These are phyloP conservation scores for Trichogramma evanescens DNA, from an alignment of 2,888 invertebrate species.

Conservation along the genomic window DNA sequence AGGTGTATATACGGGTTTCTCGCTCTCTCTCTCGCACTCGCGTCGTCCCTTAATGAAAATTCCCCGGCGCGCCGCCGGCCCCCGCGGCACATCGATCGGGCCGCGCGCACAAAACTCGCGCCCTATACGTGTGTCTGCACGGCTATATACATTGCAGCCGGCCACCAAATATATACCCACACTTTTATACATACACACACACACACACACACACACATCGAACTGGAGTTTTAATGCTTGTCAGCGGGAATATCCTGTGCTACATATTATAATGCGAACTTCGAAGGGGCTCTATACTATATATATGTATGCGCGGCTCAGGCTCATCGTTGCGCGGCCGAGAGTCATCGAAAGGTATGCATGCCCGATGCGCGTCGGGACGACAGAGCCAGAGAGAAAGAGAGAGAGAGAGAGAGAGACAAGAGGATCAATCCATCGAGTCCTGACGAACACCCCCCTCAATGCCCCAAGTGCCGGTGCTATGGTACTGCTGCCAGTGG, in stretches of 20 bases:
- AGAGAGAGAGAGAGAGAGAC: constrained; percentile 3
- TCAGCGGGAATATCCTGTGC: too few relatives aligned
- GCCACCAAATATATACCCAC: neutral
- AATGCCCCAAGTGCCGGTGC: too few relatives aligned
- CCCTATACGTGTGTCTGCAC: neutral
- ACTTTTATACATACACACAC: too few relatives aligned
- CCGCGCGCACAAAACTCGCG: neutral
- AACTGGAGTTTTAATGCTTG: too few relatives aligned
- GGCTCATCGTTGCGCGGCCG: constrained; percentile 9
- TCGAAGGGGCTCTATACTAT: too few relatives aligned
- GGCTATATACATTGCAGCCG: constrained; percentile 10
- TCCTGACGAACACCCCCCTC: constrained; percentile 32
- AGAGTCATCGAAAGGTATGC: constrained; percentile 15
- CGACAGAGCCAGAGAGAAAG: constrained; percentile 11
- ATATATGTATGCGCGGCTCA: constrained; percentile 10
- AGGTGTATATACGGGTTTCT: neutral
- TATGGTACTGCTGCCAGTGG: too few relatives aligned
- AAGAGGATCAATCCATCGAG: constrained; percentile 38
- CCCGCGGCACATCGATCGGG: neutral
- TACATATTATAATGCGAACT: too few relatives aligned
- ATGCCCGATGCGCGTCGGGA: constrained; percentile 14
- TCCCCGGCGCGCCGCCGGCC: neutral
- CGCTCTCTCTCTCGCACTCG: neutral
- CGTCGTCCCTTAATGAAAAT: too few relatives aligned
- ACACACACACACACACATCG: too few relatives aligned